Evolutionary conservation across 1,140 invertebrate genomes (phyloP).

Genomic region (Drosophila nigromelanica): DNA sequence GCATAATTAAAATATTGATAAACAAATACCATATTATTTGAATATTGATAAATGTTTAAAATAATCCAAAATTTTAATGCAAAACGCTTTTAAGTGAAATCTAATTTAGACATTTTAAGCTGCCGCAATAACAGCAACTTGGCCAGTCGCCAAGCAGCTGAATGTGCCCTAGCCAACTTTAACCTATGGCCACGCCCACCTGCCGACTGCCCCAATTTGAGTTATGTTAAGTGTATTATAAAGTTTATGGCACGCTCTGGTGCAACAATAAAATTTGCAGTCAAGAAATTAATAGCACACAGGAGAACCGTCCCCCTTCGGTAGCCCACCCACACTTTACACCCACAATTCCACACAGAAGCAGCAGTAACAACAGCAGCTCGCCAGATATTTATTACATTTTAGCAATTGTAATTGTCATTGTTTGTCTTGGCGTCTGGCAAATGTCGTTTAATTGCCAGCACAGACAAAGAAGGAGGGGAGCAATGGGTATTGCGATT

Average conservation of each 20-base stretch:
- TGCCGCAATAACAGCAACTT: conserved; percentile 8
- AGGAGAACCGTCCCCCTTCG: conserved; percentile 38
- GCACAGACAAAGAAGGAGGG: background rate
- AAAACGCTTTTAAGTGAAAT: conserved; percentile 1
- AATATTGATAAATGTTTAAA: conserved; percentile 40
- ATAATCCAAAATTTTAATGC: background rate
- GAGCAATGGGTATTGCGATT: background rate
- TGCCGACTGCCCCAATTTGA: conserved; percentile 38
- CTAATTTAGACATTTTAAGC: conserved; percentile 7
- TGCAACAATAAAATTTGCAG: conserved; percentile 65
- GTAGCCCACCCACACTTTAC: conserved; percentile 51
- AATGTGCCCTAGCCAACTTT: conserved; percentile 5
- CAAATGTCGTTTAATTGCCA: conserved; percentile 77
- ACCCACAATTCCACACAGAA: conserved; percentile 5
- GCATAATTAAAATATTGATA: conserved; percentile 63
- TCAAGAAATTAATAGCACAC: conserved; percentile 55
- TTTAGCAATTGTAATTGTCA: conserved; percentile 79
- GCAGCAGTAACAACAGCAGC: conserved; percentile 29
- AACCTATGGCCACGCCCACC: conserved; percentile 26
- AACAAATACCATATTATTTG: conserved; percentile 64
- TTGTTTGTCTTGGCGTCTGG: conserved; percentile 78
- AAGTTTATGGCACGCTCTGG: conserved; percentile 58
- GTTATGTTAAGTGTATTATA: conserved; percentile 61
- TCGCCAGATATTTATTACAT: conserved; percentile 68
- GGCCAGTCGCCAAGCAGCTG: background rate